phyloP scores from a whole-genome alignment of 2,113 vertebrate genomes.

The Anoplopoma fimbria region DNA sequence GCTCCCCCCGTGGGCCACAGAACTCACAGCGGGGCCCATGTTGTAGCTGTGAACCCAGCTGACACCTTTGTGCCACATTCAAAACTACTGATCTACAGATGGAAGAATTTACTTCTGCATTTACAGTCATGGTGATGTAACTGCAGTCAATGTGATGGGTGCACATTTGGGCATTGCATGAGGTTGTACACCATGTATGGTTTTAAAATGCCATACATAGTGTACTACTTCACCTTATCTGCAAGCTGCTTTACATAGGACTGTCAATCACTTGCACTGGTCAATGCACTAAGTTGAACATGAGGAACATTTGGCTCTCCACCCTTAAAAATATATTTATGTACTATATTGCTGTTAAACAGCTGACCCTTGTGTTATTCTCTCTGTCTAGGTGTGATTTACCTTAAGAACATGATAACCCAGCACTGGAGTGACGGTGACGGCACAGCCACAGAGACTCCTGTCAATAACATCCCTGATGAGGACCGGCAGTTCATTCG shows the following conservation, averaged over 20 bases:
- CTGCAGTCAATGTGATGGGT: neutral
- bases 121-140: slow-evolving; percentile 10
- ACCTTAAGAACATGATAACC: slow-evolving; percentile 99
- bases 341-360: neutral
- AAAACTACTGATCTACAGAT: slow-evolving; percentile 50
- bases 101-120: slow-evolving; percentile 33
- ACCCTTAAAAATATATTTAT: too few species aligned
- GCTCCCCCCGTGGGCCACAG: slow-evolving; percentile 39
- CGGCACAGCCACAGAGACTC: slow-evolving; percentile 86
- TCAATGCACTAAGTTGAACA: neutral
- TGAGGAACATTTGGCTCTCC: neutral
- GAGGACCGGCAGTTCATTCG: slow-evolving; percentile 96
- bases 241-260: neutral
- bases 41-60: slow-evolving; percentile 51
- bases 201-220: neutral
- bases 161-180: neutral
- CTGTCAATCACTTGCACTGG: neutral
- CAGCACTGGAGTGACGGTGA: slow-evolving; percentile 98
- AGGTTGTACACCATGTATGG: neutral
- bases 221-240: neutral
- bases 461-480: slow-evolving; percentile 94
- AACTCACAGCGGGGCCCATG: slow-evolving; percentile 44
- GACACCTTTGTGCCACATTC: slow-evolving; percentile 66
- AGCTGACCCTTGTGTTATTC: neutral
- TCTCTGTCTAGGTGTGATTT: slow-evolving; percentile 91